Evolutionary conservation across 2,888 invertebrate species (phyloP), one percentile per base, ranked within the genome.

Genomic region (Noctua pronuba): DNA sequence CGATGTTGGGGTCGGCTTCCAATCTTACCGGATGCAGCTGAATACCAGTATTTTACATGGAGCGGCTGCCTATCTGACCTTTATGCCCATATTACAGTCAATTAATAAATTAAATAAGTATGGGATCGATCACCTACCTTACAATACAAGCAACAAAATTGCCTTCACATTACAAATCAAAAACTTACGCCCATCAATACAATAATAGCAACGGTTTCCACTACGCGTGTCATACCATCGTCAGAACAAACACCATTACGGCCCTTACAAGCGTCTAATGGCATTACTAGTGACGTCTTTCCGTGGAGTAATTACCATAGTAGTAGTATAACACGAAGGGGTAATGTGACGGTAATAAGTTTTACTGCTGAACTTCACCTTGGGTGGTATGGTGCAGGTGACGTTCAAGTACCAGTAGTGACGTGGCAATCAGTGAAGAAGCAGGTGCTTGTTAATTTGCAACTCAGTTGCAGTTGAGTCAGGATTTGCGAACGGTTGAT

Each of bases 241-340:
- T 35, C n/a, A 62, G 69, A 68, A 49, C 49, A 70, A 70, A 79
- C 58, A 44, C 41, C 13, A 79, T 35, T 64, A 52, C 41, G 35
- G 18, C 18, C 24, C 62, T 24, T 52, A 64, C 60, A 41, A 31
- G 31, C 66, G 18, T 31, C 28, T 74, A 69, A 65, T 77, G 41
- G 62, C 35, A 70, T 79, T 79, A 70, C 35, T 24, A 46, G 24
- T 82, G 80, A 71, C 77, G 71, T 81, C 49, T 82, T 76, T 28
- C 49, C 67, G 21, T 71, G 24, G 46, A 35, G 60, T 52, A 49
- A 65, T 80, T 70, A 58, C 41, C 49, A 41, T 68, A 65, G 46
- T 44, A n/a, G 38, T 62, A 35, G 21, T 24, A 44, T 69, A 73
- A 49, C 77, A 68, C 64, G 72, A 70, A 52, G 70, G 55, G 62